phyloP scores from a whole-genome alignment of 2,888 invertebrate genomes.

The Himalopsyche japonica region DNA sequence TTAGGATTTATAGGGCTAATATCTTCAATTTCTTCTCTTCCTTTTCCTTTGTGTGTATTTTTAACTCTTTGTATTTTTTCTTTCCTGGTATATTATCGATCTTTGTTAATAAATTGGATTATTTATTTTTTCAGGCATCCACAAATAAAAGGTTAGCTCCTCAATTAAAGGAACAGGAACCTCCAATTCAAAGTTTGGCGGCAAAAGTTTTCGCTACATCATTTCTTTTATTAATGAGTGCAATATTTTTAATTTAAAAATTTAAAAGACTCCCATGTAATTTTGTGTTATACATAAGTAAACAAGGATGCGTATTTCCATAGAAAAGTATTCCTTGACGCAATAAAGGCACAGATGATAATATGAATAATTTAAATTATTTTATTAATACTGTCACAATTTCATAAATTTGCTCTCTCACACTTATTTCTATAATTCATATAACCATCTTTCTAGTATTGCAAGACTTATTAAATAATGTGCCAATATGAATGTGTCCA shows the following conservation, averaged over 20 bases:
- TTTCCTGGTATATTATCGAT: too few relatives aligned
- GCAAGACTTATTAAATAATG: not conserved
- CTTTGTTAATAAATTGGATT: too few relatives aligned
- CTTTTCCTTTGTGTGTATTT: too few relatives aligned
- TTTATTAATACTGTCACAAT: too few relatives aligned
- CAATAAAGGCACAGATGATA: not conserved
- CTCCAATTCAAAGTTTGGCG: not conserved
- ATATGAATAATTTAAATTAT: too few relatives aligned
- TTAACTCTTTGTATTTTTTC: too few relatives aligned
- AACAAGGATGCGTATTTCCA: not conserved
- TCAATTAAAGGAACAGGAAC: not conserved
- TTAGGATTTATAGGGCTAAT: too few relatives aligned
- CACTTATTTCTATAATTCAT: not conserved
- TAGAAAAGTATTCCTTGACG: not conserved
- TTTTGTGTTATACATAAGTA: not conserved
- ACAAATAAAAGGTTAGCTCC: not conserved
- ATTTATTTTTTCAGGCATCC: not conserved
- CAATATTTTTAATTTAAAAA: not conserved
- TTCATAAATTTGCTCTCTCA: not conserved
- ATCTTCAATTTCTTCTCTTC: too few relatives aligned
- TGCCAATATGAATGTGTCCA: not conserved
- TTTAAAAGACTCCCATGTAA: not conserved
- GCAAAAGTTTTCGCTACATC: not conserved
- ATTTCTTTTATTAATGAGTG: not conserved
- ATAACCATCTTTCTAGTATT: not conserved